Base-by-base conservation (phyloP, 2,113 vertebrate species). In the Trichomycterus rosablanca region DNA sequence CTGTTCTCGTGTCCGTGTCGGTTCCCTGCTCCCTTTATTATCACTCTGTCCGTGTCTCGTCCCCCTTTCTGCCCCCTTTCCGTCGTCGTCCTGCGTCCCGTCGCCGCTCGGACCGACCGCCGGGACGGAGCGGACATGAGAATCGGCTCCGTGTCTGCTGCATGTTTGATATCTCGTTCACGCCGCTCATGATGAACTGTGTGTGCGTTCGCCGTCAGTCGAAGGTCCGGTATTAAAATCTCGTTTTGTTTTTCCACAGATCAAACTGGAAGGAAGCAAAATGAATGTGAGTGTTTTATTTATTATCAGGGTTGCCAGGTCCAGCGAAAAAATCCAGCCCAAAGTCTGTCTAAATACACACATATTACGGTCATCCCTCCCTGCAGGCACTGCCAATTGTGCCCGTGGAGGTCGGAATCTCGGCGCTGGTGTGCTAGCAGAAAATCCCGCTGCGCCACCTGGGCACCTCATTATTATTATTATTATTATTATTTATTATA, bases 51-150 rank as follows among this genome's bases (percentile, higher is more conserved):
- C 68, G 10, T 59, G 4, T 48, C 7, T 48, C 24, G 32, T 56
- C 57, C 28, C 62, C 57, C 28, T 37, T 39, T 51, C 62, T 50
- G 56, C 50, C 50, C 56, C 59, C 26, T 63, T 65, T 55, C 52
- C 64, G 44, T 66, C 23, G 39, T 62, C 57, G 61, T 71, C 52
- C 51, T 8, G 46, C 48, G 64, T 54, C 59, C 37, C 51, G 61
- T 66, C 59, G 51, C 65, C 59, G 70, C 59, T 67, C 24, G 34
- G 34, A 67, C 54, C 63, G 64, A 63, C 64, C 55, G 35, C 19
- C 28, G 43, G 62, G 42, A 50, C 2, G 12, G 35, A 3, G 12
- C 11, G 62, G 30, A 26, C 24, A 53, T 39, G 53, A n/a, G n/a
- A n/a, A n/a, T n/a, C n/a, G 40, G 35, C 43, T 58, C 32, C 50